Conservation (phyloP, 2,113 vertebrate genomes). For the Pagrus major region DNA sequence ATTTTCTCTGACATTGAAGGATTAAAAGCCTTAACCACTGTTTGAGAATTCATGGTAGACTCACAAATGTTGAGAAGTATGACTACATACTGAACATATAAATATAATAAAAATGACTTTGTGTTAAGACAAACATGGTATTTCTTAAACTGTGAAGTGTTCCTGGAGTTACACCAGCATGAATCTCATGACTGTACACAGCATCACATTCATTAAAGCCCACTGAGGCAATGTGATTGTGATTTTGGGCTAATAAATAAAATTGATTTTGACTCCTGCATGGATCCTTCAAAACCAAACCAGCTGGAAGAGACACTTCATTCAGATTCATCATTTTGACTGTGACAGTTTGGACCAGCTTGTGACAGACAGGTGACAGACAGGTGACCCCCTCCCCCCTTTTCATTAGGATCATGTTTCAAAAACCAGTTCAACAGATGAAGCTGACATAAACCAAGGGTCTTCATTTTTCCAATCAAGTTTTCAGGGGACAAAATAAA, state of each 20-base stretch:
- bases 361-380: constrained; percentile 51
- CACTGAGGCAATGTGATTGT: no score
- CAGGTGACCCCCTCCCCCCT: not conserved
- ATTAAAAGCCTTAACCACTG: not conserved
- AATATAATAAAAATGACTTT: not conserved
- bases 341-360: not conserved
- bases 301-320: not conserved
- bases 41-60: not conserved
- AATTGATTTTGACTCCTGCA: no score
- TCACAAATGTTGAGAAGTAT: not conserved
- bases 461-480: not conserved
- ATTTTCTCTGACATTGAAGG: not conserved
- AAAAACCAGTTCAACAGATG: not conserved
- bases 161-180: not conserved
- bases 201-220: constrained; percentile 3
- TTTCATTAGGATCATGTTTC: not conserved
- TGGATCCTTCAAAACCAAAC: not conserved
- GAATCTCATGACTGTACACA: not conserved
- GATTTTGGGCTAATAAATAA: no score
- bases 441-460: not conserved
- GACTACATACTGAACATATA: not conserved
- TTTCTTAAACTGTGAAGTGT: not conserved
- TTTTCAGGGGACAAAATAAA: not conserved
- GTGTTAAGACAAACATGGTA: not conserved
- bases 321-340: not conserved